phyloP scores from a whole-genome alignment of 2,888 invertebrate genomes.

The Cosmopolites sordidus region DNA sequence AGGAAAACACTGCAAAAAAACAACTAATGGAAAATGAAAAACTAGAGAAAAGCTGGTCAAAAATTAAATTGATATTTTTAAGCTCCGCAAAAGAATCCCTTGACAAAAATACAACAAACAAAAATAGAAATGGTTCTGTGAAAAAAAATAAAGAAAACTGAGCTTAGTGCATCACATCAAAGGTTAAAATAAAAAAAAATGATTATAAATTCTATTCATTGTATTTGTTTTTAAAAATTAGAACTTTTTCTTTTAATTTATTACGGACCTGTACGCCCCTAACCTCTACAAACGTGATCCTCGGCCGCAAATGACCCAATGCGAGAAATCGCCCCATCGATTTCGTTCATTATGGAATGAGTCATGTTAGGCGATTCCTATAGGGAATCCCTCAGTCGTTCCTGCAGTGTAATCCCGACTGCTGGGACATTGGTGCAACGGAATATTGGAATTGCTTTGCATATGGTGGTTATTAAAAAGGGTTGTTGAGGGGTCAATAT shows the following conservation, averaged over 20 bases:
- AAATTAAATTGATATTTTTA: too few relatives aligned
- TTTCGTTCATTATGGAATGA: conserved; percentile 45
- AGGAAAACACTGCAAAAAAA: too few relatives aligned
- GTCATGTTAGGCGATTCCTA: conserved; percentile 45
- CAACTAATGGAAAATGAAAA: too few relatives aligned
- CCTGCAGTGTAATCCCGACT: conserved; percentile 18
- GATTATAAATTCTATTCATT: background rate
- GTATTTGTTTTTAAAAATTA: background rate
- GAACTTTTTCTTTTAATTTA: background rate
- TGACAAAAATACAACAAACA: too few relatives aligned
- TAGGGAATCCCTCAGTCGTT: conserved; percentile 39
- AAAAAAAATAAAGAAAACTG: too few relatives aligned
- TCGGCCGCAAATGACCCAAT: conserved; percentile 22
- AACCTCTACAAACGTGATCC: background rate
- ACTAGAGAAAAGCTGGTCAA: too few relatives aligned
- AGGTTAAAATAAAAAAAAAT: too few relatives aligned
- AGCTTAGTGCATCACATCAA: too few relatives aligned
- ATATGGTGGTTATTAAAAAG: conserved; percentile 3
- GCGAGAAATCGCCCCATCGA: conserved; percentile 37
- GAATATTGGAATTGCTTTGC: conserved; percentile 28
- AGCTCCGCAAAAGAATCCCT: too few relatives aligned
- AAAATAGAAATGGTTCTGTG: too few relatives aligned
- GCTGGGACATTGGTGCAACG: conserved; percentile 30
- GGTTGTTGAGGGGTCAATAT: background rate
- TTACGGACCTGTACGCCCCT: background rate